A percentile compares a stretch with the other conserved stretches of the same genome.
Evolutionary conservation across 2,113 vertebrate species (phyloP).

Genomic region (Amphiprion percula): DNA sequence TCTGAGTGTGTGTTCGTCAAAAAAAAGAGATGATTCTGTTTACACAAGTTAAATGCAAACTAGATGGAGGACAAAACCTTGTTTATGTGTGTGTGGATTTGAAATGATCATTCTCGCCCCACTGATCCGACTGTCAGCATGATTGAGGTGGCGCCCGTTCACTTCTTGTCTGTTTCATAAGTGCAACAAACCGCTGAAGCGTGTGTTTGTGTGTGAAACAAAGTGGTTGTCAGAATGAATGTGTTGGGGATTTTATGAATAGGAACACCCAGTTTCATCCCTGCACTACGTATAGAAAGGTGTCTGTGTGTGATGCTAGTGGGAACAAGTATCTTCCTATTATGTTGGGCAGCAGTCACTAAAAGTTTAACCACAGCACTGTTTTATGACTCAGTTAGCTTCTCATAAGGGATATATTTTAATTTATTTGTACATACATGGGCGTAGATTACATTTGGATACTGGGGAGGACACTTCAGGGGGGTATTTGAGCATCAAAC

Average conservation of each 20-base stretch:
- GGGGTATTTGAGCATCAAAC: no score
- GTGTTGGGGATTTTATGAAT: slow-evolving; percentile 31
- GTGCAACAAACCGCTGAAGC: slow-evolving; percentile 40
- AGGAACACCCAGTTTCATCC: slow-evolving; percentile 15
- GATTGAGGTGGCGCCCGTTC: slow-evolving; percentile 76
- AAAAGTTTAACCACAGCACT: no score
- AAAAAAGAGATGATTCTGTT: slow-evolving; percentile 49
- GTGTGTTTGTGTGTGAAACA: slow-evolving; percentile 30
- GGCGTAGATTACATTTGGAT: no score
- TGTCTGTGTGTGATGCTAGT: background rate
- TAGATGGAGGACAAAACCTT: slow-evolving; percentile 4
- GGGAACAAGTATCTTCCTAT: slow-evolving; percentile 29
- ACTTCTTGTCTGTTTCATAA: slow-evolving; percentile 68
- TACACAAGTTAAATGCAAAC: slow-evolving; percentile 48
- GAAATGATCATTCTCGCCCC: slow-evolving; percentile 61
- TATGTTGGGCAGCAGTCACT: background rate
- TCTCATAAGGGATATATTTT: no score
- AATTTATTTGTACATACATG: no score
- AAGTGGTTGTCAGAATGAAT: slow-evolving; percentile 23
- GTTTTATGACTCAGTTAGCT: no score
- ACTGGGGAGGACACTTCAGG: no score
- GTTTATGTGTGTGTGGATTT: slow-evolving; percentile 35
- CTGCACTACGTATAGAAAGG: background rate
- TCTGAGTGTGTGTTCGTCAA: slow-evolving; percentile 35
- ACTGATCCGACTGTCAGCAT: slow-evolving; percentile 68